phyloP scores from a whole-genome alignment of 2,888 invertebrate species.

The Melinaea marsaeus region DNA sequence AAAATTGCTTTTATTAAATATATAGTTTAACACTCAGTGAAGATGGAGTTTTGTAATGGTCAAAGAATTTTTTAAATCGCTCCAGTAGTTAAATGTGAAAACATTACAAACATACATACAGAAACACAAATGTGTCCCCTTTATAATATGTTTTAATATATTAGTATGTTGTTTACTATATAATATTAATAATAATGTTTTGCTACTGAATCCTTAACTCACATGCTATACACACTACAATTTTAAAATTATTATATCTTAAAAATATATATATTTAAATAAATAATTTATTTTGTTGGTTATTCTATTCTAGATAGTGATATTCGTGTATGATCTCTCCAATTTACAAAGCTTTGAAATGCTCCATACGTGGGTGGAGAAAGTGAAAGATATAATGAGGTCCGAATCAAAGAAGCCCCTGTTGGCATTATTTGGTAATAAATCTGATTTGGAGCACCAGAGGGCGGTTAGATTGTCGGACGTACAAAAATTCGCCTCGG shows the following conservation, averaged over 20 bases:
- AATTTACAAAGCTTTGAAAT: constrained; percentile 88
- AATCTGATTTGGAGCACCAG: constrained; percentile 86
- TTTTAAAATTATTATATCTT: too few relatives aligned
- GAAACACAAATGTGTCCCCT: too few relatives aligned
- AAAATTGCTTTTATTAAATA: not conserved
- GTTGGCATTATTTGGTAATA: constrained; percentile 82
- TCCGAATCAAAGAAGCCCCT: constrained; percentile 70
- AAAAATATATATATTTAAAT: not conserved
- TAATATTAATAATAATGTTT: too few relatives aligned
- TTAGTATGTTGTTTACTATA: too few relatives aligned
- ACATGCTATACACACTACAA: too few relatives aligned
- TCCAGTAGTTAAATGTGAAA: too few relatives aligned
- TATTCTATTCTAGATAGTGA: constrained; percentile 79
- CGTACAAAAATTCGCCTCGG: constrained; percentile 81
- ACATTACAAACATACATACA: too few relatives aligned
- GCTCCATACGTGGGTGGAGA: constrained; percentile 83
- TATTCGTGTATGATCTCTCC: constrained; percentile 91
- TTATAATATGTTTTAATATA: too few relatives aligned
- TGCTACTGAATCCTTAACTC: too few relatives aligned
- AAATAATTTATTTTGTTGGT: not conserved
- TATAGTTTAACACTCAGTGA: too few relatives aligned
- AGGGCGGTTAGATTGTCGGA: constrained; percentile 81
- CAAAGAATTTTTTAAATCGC: too few relatives aligned
- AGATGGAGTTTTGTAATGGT: too few relatives aligned
- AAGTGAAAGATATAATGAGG: constrained; percentile 66